Conservation (phyloP, 2,888 invertebrate species). For the Choreutis nemorana region DNA sequence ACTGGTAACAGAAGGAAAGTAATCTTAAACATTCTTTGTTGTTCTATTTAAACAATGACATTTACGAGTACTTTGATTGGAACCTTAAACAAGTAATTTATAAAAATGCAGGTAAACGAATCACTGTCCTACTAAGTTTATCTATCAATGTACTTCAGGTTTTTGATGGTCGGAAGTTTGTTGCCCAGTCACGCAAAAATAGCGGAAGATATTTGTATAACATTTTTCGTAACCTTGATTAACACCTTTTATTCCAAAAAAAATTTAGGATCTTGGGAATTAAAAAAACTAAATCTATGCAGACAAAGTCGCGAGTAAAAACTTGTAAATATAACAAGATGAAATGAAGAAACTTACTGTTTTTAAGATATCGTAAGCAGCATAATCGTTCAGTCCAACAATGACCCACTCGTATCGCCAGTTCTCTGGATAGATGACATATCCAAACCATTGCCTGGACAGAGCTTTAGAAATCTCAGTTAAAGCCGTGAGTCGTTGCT, state of each 20-base stretch:
- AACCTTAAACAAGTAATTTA: too few species aligned
- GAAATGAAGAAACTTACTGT: conserved; percentile 29
- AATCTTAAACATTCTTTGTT: neutral
- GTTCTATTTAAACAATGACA: neutral
- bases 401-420: conserved; percentile 70
- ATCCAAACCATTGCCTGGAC: conserved; percentile 76
- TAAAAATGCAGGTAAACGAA: too few species aligned
- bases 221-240: neutral
- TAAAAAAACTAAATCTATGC: too few species aligned
- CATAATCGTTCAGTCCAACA: conserved; percentile 65
- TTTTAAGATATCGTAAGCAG: conserved; percentile 64
- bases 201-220: too few species aligned
- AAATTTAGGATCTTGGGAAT: neutral
- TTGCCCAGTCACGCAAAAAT: too few species aligned
- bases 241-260: neutral
- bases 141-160: too few species aligned
- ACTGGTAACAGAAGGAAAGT: conserved; percentile 18
- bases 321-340: conserved; percentile 1
- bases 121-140: too few species aligned
- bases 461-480: conserved; percentile 70
- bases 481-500: conserved; percentile 47
- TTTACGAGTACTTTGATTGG: neutral
- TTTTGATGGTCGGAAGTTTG: too few species aligned
- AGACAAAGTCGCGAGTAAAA: too few species aligned
- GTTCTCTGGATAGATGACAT: conserved; percentile 66